phyloP scores from a whole-genome alignment of 2,797 vertebrate genomes.

The Streptopelia turtur region DNA sequence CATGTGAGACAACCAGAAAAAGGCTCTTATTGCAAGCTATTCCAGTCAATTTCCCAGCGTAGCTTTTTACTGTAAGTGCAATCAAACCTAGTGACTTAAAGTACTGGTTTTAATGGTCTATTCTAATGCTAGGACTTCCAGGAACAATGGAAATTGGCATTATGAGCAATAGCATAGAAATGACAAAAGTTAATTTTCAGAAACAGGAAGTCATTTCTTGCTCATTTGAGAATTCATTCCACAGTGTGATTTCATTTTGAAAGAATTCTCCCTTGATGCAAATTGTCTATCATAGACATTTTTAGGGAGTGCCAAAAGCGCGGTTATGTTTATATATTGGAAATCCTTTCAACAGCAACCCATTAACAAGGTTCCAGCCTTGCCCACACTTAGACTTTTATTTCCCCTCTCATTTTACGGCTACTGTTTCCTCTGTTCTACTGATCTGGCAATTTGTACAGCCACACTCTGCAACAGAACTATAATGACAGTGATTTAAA shows the following conservation, averaged over 20 bases:
- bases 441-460: neutral
- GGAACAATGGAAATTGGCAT: slow-evolving; percentile 4
- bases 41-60: slow-evolving; percentile 1
- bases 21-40: neutral
- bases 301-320: neutral
- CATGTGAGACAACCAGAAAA: slow-evolving; percentile 44
- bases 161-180: neutral
- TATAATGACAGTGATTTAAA: neutral
- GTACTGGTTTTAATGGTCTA: slow-evolving; percentile 18
- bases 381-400: neutral
- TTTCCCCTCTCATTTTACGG: fast-evolving
- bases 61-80: slow-evolving; percentile 28
- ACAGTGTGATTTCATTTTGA: neutral
- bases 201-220: neutral
- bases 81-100: slow-evolving; percentile 11
- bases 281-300: neutral
- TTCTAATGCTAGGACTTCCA: slow-evolving; percentile 18
- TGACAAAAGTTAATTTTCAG: neutral
- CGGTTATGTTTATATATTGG: neutral
- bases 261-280: neutral
- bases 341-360: neutral
- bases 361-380: neutral
- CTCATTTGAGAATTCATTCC: neutral
- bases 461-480: neutral
- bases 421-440: neutral